A percentile compares a stretch with the other conserved stretches of the same genome.
phyloP scores from a whole-genome alignment of 2,797 vertebrate species.

The Anisognathus igniventris region DNA sequence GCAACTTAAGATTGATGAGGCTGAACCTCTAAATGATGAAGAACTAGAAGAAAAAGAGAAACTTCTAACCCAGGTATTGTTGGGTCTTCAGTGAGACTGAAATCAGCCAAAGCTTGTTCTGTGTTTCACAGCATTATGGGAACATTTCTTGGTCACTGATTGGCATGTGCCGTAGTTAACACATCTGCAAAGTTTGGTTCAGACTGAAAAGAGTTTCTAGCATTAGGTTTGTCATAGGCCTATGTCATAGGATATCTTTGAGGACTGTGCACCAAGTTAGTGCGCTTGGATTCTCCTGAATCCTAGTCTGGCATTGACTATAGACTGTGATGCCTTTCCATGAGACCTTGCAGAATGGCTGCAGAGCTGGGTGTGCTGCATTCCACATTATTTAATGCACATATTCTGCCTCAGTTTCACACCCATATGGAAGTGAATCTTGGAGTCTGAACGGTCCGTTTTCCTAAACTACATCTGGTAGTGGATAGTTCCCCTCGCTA shows the following conservation, averaged over 20 bases:
- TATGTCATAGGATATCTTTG: neutral
- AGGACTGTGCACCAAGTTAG: rapidly evolving
- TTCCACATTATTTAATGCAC: neutral
- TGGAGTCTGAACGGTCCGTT: neutral
- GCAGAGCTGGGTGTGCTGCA: neutral
- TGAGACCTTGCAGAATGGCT: neutral
- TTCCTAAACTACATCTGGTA: neutral
- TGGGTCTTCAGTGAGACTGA: neutral
- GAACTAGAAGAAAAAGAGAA: slow-evolving; percentile 98
- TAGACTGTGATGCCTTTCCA: neutral
- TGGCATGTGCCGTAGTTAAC: neutral
- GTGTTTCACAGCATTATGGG: rapidly evolving
- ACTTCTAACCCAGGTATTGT: slow-evolving; percentile 89
- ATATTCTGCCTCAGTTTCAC: neutral
- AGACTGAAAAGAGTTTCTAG: neutral
- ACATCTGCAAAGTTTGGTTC: neutral
- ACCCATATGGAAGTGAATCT: neutral
- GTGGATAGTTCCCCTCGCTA: neutral
- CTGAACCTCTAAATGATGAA: slow-evolving; percentile 93
- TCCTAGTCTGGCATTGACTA: neutral
- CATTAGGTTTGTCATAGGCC: neutral
- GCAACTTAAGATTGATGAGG: slow-evolving; percentile 96
- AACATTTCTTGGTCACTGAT: neutral
- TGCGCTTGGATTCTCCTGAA: neutral
- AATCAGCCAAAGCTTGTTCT: neutral